Evolutionary conservation across 2,888 invertebrate species (phyloP).

Genomic region (Mayetiola destructor): DNA sequence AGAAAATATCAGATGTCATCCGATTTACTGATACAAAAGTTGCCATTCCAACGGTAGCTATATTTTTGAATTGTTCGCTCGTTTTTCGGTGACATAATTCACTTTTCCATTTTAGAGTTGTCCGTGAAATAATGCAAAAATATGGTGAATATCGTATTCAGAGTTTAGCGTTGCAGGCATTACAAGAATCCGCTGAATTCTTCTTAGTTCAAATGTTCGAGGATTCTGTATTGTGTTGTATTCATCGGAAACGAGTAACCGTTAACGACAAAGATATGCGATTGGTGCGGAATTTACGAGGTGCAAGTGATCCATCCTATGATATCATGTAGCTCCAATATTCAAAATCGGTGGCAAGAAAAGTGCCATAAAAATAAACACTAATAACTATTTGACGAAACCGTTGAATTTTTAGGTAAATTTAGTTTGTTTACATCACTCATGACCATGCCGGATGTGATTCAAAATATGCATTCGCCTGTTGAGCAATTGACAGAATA

Average conservation of each 20-base stretch:
- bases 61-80: background rate
- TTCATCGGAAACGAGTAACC: conserved; percentile 37
- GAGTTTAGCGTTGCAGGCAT: conserved; percentile 32
- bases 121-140: background rate
- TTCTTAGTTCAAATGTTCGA: conserved; percentile 38
- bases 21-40: background rate
- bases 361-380: too few species aligned
- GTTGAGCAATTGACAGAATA: too few species aligned
- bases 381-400: too few species aligned
- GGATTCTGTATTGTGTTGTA: conserved; percentile 34
- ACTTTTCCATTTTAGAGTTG: background rate
- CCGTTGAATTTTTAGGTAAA: too few species aligned
- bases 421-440: too few species aligned
- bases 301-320: conserved; percentile 19
- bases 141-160: conserved; percentile 26
- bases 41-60: conserved; percentile 4
- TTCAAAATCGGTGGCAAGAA: too few species aligned
- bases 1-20: background rate
- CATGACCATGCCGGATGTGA: too few species aligned
- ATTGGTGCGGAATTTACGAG: conserved; percentile 33
- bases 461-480: too few species aligned
- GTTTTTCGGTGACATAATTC: background rate
- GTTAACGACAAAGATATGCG: conserved; percentile 36
- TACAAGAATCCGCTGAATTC: conserved; percentile 39
- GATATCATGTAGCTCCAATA: too few species aligned